A percentile compares a stretch with the other conserved stretches of the same genome.
phyloP scores from a whole-genome alignment of 2,888 invertebrate genomes.

The Heliconius sara region DNA sequence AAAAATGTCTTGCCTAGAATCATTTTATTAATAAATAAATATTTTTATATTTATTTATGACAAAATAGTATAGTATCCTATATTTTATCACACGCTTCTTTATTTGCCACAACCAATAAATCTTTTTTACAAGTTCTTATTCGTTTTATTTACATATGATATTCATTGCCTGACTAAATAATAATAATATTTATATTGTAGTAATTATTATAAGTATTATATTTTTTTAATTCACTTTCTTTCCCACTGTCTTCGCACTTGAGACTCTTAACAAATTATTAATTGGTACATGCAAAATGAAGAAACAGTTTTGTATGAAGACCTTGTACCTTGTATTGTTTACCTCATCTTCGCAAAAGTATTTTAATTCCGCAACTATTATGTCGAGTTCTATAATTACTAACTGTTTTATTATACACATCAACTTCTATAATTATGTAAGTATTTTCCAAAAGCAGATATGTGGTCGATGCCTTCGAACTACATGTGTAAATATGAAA shows the following conservation, averaged over 20 bases:
- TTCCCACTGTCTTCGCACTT: background rate
- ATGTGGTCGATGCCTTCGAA: background rate
- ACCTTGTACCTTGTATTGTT: background rate
- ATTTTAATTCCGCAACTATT: background rate
- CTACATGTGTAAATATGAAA: background rate
- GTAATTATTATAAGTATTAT: too few relatives aligned
- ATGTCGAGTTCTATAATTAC: background rate
- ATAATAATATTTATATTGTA: too few relatives aligned
- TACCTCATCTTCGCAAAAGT: background rate
- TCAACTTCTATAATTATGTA: too few relatives aligned
- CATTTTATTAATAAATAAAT: background rate
- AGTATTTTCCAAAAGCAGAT: too few relatives aligned
- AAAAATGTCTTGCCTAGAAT: background rate
- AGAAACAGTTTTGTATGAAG: background rate
- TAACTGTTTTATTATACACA: too few relatives aligned
- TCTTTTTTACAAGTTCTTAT: constrained; percentile 13
- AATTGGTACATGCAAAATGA: background rate
- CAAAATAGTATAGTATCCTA: background rate
- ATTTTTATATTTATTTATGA: constrained; percentile 12
- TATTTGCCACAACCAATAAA: constrained; percentile 25
- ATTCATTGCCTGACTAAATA: background rate
- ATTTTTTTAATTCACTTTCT: too few relatives aligned
- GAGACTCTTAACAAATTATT: too few relatives aligned
- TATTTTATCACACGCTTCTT: constrained; percentile 30
- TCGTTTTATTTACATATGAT: constrained; percentile 27